Conservation (phyloP, 2,113 vertebrate genomes). For the Oryzias javanicus region DNA sequence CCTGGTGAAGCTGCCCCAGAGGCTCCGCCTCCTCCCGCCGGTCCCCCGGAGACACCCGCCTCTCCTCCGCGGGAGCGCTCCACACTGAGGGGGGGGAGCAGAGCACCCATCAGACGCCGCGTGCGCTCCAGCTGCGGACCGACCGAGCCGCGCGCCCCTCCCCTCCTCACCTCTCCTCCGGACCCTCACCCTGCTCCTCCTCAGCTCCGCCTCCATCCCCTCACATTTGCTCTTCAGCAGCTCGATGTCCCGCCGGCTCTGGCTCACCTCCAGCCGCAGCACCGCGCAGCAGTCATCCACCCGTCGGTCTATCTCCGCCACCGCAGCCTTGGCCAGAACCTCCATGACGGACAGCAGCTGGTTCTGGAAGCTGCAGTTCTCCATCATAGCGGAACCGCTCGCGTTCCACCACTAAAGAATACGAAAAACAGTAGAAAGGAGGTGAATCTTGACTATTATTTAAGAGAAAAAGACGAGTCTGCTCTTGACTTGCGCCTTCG, state of each 20-base stretch:
- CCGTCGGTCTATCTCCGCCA: slow-evolving; percentile 68
- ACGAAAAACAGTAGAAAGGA: too few species aligned
- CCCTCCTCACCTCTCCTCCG: slow-evolving; percentile 57
- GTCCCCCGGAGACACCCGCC: slow-evolving; percentile 16
- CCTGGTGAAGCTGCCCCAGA: slow-evolving; percentile 21
- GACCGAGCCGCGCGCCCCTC: neutral
- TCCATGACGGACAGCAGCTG: slow-evolving; percentile 75
- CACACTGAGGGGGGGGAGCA: slow-evolving; percentile 19
- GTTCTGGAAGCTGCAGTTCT: slow-evolving; percentile 63
- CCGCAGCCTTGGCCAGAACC: slow-evolving; percentile 67
- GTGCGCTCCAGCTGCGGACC: neutral
- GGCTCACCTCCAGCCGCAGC: slow-evolving; percentile 68
- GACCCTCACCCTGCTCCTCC: slow-evolving; percentile 49
- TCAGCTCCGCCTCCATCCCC: slow-evolving; percentile 69
- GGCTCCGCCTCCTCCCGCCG: slow-evolving; percentile 9
- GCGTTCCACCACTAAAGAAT: neutral
- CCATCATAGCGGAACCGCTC: slow-evolving; percentile 31
- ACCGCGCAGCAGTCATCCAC: slow-evolving; percentile 71
- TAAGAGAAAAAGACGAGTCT: rapidly evolving
- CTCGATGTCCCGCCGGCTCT: slow-evolving; percentile 70
- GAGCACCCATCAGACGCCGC: neutral
- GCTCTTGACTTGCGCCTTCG: neutral
- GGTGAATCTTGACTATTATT: rapidly evolving
- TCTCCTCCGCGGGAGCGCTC: slow-evolving; percentile 15
- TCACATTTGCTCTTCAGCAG: slow-evolving; percentile 63